Base-by-base conservation (phyloP, 2,113 vertebrate species). In the Eolophus roseicapilla region DNA sequence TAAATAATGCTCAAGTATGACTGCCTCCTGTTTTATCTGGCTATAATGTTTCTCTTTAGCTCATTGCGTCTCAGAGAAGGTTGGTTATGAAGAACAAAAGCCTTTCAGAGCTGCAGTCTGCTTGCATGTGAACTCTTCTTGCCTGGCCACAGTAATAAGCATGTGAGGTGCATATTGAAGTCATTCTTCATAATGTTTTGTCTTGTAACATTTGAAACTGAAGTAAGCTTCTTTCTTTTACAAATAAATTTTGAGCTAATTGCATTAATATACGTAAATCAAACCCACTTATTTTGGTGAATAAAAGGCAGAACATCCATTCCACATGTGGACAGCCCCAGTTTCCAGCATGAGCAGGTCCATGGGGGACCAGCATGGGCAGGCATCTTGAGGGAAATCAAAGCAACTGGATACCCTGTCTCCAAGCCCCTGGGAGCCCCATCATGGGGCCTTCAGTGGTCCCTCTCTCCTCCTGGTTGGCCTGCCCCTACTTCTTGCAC, bases 311-410 rank as follows among this genome's bases (percentile, higher is more conserved):
- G 55, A 91, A 88, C 0, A 3, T 31, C 19, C 9, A 57, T 18
- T 69, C 43, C 1, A 0, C 17, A 17, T 23, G 4, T 39, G 29
- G 43, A 46, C 33, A 60, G 44, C 25, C 39, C 29, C 2, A 1
- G 13, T 16, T 88, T 76, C 44, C 39, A 88, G 47, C 52, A 62
- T 2, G 8, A 80, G 62, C 50, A 19, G 24, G 17, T 35, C 24
- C 1, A 1, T 31, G 31, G 55, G 53, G n/a, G 28, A 50, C 3
- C 37, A 7, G 13, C 27, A 14, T 7, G 9, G 49, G 25, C 62
- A 65, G 50, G 43, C 1, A 2, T 37, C 1, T 1, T 0, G 0
- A 21, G 4, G 35, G 39, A 59, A 31, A 35, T 41, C 14, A 39
- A 63, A 82, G 29, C 3, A 5, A 10, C 17, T 7, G 17, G 33